phyloP scores from a whole-genome alignment of 2,888 invertebrate species.

The Machimus rusticus region DNA sequence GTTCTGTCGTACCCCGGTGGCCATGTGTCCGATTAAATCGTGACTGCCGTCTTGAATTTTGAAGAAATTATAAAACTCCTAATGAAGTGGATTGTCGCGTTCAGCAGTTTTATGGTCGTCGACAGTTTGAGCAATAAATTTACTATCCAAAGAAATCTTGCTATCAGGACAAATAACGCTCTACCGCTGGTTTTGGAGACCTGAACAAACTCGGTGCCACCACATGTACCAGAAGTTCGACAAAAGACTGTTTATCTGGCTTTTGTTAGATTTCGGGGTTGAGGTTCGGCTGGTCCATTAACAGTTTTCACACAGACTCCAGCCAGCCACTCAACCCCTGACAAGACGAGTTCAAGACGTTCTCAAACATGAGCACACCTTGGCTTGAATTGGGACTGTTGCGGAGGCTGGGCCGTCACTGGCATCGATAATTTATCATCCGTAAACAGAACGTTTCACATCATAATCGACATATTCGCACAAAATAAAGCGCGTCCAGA shows the following conservation, averaged over 20 bases:
- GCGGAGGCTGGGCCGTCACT: conserved; percentile 22
- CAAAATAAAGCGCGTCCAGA: conserved; percentile 50
- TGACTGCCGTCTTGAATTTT: background rate
- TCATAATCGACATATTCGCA: conserved; percentile 50
- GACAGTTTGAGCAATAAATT: background rate
- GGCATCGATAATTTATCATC: conserved; percentile 46
- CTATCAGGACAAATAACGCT: background rate
- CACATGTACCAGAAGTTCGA: conserved; percentile 19
- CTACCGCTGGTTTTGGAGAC: background rate
- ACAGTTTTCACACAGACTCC: background rate
- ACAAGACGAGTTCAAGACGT: background rate
- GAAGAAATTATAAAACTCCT: background rate
- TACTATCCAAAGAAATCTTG: background rate
- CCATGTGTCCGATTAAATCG: background rate
- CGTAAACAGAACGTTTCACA: conserved; percentile 45
- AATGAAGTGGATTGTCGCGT: background rate
- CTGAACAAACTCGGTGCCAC: background rate
- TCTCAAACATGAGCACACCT: conserved; percentile 18
- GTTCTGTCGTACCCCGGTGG: conserved; percentile 1
- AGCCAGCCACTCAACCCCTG: background rate
- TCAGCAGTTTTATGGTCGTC: background rate
- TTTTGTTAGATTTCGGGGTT: conserved; percentile 15
- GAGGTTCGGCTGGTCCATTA: conserved; percentile 1
- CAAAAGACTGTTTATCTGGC: conserved; percentile 26
- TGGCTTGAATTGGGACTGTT: conserved; percentile 15